Evolutionary conservation across 2,113 vertebrate genomes (phyloP).

Genomic region (Phoenicopterus ruber): DNA sequence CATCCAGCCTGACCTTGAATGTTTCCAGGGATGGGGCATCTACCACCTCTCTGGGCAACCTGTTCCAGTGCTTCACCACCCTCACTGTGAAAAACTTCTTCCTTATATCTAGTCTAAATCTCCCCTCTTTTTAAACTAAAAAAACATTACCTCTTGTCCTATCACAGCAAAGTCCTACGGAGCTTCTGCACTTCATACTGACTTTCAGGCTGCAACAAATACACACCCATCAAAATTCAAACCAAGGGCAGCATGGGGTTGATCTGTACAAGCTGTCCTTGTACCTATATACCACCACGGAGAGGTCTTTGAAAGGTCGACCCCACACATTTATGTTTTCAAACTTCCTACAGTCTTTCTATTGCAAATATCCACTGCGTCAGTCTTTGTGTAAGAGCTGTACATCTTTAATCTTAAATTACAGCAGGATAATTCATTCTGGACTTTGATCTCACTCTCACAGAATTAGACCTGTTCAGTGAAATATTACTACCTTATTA

Average conservation of each 20-base stretch:
- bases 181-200: not conserved
- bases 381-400: not conserved
- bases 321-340: not conserved
- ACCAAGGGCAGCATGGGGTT: not conserved
- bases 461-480: not conserved
- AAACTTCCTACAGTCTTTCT: not conserved
- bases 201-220: not conserved
- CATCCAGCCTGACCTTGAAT: too few species aligned
- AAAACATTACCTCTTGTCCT: too few species aligned
- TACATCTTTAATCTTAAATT: not conserved
- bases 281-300: not conserved
- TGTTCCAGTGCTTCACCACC: too few species aligned
- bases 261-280: not conserved
- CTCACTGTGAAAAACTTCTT: too few species aligned
- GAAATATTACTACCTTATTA: not conserved
- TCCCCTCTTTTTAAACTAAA: too few species aligned
- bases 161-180: too few species aligned
- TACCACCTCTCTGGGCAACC: too few species aligned
- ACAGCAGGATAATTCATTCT: not conserved
- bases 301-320: not conserved
- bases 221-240: not conserved
- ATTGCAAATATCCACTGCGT: not conserved
- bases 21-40: too few species aligned
- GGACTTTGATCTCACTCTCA: not conserved
- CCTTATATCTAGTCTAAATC: too few species aligned